Base-by-base conservation (phyloP, 2,888 invertebrate genomes). In the Ophonus ardosiacus region DNA sequence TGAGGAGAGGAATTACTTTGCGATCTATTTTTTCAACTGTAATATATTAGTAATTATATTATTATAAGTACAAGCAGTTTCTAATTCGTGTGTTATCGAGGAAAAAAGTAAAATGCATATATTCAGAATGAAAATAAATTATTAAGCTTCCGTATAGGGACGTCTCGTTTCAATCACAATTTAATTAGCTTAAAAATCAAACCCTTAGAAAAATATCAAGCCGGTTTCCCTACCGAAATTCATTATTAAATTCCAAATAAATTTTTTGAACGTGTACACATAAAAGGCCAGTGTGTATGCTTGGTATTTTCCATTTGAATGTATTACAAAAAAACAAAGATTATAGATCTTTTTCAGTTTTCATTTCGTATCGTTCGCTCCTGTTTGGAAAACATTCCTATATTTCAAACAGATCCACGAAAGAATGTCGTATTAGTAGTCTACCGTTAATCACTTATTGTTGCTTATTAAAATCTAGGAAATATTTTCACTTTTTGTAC, bases 261-360 rank as follows among this genome's bases (percentile, higher is more conserved):
- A 78, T 57, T 57, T 76, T 78, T 78, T 31, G 40, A 78, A 57
- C 57, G 40, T 78, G 21, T 24, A 78, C 57, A 78, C 31, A 78
- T 57, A 57, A 78, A 78, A 78, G 43, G 24, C 78, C 24, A 31
- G 15, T 78, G 78, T 78, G 56, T 78, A 57, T 78, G 78, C 57
- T 78, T 57, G 78, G 78, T 78, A 78, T 78, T 78, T 78, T 57
- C 78, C 56, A 78, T 78, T 78, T 56, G 57, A 78, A 78, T 78
- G 57, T 78, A 57, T 43, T 74, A 78, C 57, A 78, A 78, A 78
- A 74, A 78, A 38, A 78, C 71, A 78, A 78, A 78, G 78, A 78
- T 78, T 78, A 78, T 57, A 78, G 78, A 78, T 78, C 56, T 78
- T 78, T 78, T 78, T 78, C 57, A 57, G 78, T 78, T 78, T 78